Percentiles rank a stretch among this genome's conserved stretches.
These are phyloP conservation scores for Gadopsis bispinosus DNA, from an alignment of 2,797 vertebrate genomes.

Conservation along the genomic window DNA sequence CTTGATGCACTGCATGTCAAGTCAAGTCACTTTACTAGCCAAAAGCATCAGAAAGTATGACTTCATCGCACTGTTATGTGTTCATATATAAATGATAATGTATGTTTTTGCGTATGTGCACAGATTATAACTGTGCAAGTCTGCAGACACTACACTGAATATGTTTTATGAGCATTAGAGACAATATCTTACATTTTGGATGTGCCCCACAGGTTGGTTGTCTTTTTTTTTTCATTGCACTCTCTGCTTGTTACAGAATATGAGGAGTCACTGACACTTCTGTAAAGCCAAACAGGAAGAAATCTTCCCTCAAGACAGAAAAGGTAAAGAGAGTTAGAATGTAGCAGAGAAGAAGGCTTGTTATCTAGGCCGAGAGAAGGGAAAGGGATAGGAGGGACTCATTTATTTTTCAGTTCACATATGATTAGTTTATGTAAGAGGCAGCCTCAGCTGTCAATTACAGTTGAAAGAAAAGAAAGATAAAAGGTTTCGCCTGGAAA, in stretches of 20 bases:
- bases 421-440: constrained; percentile 50
- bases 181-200: constrained; percentile 4
- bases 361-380: constrained; percentile 29
- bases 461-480: constrained; percentile 20
- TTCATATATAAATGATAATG: neutral
- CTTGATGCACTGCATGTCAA: constrained; percentile 53
- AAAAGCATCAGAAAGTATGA: constrained; percentile 14
- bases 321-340: constrained; percentile 17
- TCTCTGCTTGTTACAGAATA: constrained; percentile 16
- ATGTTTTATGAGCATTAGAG: constrained; percentile 1
- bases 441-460: constrained; percentile 50
- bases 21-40: constrained; percentile 6
- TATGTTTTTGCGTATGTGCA: neutral
- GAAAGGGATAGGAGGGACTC: constrained; percentile 31
- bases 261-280: constrained; percentile 17
- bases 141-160: neutral
- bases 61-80: neutral
- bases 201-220: neutral
- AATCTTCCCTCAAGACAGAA: constrained; percentile 38
- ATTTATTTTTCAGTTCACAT: constrained; percentile 62
- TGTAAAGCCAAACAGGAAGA: constrained; percentile 37
- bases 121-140: neutral
- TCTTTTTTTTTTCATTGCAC: constrained; percentile 1
- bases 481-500: constrained; percentile 42
- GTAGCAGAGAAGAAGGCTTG: constrained; percentile 21